Evolutionary conservation across 2,797 vertebrate genomes (phyloP).

Genomic region (Acestrorhynchus altus): DNA sequence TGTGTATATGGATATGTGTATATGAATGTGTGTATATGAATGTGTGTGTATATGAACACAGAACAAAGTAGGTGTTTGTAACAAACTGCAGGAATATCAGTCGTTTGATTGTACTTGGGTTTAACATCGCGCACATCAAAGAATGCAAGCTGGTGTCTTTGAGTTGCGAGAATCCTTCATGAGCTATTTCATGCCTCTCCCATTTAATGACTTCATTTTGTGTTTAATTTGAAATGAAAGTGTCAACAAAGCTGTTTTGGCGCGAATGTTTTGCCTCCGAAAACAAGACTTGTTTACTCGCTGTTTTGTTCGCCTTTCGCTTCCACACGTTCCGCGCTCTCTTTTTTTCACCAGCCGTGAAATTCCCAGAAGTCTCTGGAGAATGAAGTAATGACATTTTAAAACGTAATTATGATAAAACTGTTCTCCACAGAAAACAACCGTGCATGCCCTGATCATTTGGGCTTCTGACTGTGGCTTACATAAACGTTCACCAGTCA

Average conservation of each 20-base stretch:
- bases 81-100: neutral
- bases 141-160: neutral
- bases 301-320: neutral
- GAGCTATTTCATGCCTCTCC: neutral
- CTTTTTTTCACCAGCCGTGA: neutral
- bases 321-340: neutral
- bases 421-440: conserved; percentile 23
- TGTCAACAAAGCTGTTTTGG: neutral
- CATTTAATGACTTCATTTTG: neutral
- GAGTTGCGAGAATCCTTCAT: neutral
- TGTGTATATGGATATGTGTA: too few species aligned
- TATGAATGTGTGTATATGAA: too few species aligned
- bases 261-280: neutral
- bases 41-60: too few species aligned
- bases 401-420: conserved; percentile 28
- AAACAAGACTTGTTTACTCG: neutral
- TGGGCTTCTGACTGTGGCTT: neutral
- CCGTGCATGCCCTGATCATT: neutral
- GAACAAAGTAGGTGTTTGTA: neutral
- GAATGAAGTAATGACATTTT: conserved; percentile 15
- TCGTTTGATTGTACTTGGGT: neutral
- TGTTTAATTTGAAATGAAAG: neutral
- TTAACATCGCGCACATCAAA: neutral
- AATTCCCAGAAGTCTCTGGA: neutral
- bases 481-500: neutral